Evolutionary conservation across 1,140 invertebrate species (phyloP).

Genomic region (Luehdorfia chinensis): DNA sequence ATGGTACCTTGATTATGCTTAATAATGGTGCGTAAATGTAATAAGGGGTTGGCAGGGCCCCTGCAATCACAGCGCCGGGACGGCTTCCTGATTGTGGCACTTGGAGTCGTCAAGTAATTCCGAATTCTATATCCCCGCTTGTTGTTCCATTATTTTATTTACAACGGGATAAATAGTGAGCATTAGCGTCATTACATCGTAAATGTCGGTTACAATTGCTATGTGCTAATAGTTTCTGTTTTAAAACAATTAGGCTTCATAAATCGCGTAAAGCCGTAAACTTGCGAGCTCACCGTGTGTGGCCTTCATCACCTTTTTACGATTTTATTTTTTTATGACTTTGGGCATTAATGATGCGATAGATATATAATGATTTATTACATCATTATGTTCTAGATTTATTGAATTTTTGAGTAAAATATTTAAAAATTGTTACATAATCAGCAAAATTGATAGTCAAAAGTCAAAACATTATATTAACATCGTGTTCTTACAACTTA

Average conservation of each 20-base stretch:
- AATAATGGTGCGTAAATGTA: constrained; percentile 65
- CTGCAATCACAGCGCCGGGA: constrained; percentile 45
- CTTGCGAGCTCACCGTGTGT: background rate
- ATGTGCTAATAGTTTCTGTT: constrained; percentile 4
- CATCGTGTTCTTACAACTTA: no score
- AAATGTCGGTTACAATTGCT: constrained; percentile 7
- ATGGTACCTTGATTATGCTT: constrained; percentile 62
- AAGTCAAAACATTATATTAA: no score
- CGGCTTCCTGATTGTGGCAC: constrained; percentile 57
- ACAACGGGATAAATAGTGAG: constrained; percentile 7
- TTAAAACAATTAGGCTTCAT: constrained; percentile 10
- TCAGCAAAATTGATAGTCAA: no score
- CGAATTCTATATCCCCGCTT: constrained; percentile 36
- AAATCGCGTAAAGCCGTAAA: background rate
- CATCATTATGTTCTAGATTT: no score
- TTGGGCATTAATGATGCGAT: no score
- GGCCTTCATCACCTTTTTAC: background rate
- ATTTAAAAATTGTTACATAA: no score
- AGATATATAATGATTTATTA: no score
- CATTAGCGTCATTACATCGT: constrained; percentile 19
- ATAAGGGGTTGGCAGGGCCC: constrained; percentile 53
- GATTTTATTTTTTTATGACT: no score
- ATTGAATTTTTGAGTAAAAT: no score
- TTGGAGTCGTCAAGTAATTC: constrained; percentile 39
- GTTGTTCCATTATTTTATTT: constrained; percentile 30